Percentiles rank a stretch among this genome's conserved stretches.
phyloP scores from a whole-genome alignment of 2,888 invertebrate genomes.

The Seira musarum region DNA sequence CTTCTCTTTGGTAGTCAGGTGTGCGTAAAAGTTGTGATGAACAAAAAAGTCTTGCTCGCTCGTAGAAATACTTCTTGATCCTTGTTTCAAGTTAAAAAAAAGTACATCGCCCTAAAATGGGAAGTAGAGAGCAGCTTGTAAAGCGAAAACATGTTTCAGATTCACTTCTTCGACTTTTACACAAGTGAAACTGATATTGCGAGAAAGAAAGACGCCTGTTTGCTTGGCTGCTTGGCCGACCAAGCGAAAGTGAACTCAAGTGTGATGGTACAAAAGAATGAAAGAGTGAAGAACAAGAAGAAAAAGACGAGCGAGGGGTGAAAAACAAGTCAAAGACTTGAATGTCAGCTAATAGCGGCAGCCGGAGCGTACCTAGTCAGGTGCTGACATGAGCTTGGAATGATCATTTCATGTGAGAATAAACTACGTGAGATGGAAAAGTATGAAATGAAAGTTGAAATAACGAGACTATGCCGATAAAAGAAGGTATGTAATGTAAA shows the following conservation, averaged over 20 bases:
- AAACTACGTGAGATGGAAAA: slow-evolving; percentile 46
- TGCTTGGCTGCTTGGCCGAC: slow-evolving; percentile 53
- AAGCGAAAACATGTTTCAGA: slow-evolving; percentile 45
- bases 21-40: slow-evolving; percentile 48
- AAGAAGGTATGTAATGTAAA: too few species aligned
- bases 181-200: background rate
- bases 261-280: slow-evolving; percentile 48
- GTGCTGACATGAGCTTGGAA: slow-evolving; percentile 51
- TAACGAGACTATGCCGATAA: too few species aligned
- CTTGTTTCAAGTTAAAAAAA: slow-evolving; percentile 27
- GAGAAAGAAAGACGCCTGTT: slow-evolving; percentile 39
- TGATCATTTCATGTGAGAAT: slow-evolving; percentile 53
- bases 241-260: slow-evolving; percentile 58
- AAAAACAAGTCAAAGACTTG: slow-evolving; percentile 54
- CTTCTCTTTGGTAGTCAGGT: slow-evolving; percentile 45
- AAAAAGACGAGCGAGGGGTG: slow-evolving; percentile 21
- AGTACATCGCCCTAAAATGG: too few species aligned
- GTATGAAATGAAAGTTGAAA: too few species aligned
- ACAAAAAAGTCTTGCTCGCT: slow-evolving; percentile 33
- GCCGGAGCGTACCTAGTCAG: slow-evolving; percentile 47
- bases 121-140: slow-evolving; percentile 43
- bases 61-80: background rate
- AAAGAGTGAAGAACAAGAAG: slow-evolving; percentile 5
- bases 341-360: too few species aligned
- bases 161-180: slow-evolving; percentile 15